These are phyloP conservation scores for Apocheima hispidaria DNA, from an alignment of 2,888 invertebrate species.

Conservation along the genomic window DNA sequence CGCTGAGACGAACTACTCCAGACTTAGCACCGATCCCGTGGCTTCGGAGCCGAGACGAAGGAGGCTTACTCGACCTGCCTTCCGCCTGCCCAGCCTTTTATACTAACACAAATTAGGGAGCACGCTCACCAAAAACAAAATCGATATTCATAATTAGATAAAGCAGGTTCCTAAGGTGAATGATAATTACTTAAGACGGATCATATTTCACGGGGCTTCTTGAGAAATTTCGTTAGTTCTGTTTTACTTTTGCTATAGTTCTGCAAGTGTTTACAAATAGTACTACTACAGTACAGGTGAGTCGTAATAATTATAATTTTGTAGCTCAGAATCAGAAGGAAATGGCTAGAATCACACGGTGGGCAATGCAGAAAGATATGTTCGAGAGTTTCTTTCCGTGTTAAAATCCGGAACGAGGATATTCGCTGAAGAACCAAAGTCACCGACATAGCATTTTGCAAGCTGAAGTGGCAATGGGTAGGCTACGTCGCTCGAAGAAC, in stretches of 20 bases:
- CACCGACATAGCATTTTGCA: too few species aligned
- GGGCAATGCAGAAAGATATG: too few species aligned
- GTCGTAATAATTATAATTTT: too few species aligned
- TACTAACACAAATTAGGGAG: constrained; percentile 68
- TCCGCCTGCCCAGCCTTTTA: constrained; percentile 63
- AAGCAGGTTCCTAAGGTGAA: constrained; percentile 63
- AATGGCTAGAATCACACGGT: too few species aligned
- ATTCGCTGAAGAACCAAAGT: too few species aligned
- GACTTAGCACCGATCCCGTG: constrained; percentile 75
- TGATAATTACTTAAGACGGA: constrained; percentile 59
- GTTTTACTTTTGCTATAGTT: background rate
- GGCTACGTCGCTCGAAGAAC: too few species aligned
- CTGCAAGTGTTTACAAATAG: background rate
- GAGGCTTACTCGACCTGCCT: constrained; percentile 74
- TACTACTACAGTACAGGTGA: background rate
- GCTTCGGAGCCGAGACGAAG: constrained; percentile 69
- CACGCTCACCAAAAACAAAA: constrained; percentile 66
- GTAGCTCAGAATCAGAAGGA: too few species aligned
- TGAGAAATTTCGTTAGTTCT: constrained; percentile 1
- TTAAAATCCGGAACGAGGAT: too few species aligned
- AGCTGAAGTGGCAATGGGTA: too few species aligned
- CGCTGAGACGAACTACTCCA: constrained; percentile 84
- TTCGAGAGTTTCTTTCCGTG: too few species aligned
- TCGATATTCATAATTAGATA: constrained; percentile 84
- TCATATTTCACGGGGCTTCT: constrained; percentile 51